Percentiles rank a stretch among this genome's conserved stretches.
Conservation (phyloP, 2,888 invertebrate genomes). For the Leptopilina myrica region DNA sequence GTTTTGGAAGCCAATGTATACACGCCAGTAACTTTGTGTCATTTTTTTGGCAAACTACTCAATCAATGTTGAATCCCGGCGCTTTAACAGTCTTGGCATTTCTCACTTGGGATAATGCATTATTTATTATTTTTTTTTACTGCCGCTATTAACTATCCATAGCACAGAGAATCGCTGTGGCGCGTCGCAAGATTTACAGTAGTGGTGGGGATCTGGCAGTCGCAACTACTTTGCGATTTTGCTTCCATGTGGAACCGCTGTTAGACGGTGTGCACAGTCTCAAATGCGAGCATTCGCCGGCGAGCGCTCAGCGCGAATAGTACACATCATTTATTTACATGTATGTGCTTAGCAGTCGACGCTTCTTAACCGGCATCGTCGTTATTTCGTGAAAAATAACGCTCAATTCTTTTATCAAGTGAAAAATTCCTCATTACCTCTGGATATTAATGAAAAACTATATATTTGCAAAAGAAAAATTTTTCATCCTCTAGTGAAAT, state of each 20-base stretch:
- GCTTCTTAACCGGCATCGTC: constrained; percentile 33
- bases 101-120: too few relatives aligned
- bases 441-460: neutral
- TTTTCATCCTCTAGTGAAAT: constrained; percentile 31
- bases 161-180: too few relatives aligned
- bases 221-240: too few relatives aligned
- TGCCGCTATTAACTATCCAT: too few relatives aligned
- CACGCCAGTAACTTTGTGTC: too few relatives aligned
- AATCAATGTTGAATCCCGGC: too few relatives aligned
- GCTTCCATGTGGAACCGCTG: constrained; percentile 57
- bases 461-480: neutral
- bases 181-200: too few relatives aligned
- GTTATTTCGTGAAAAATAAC: constrained; percentile 16
- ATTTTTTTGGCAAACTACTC: too few relatives aligned
- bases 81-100: too few relatives aligned
- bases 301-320: constrained; percentile 68
- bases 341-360: constrained; percentile 41
- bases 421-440: neutral
- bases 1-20: too few relatives aligned
- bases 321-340: constrained; percentile 37
- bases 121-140: too few relatives aligned
- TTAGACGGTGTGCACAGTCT: constrained; percentile 66
- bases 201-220: too few relatives aligned
- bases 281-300: constrained; percentile 70
- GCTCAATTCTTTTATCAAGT: neutral